Evolutionary conservation across 2,113 vertebrate genomes (phyloP).

Genomic region (Corythaeola cristata): DNA sequence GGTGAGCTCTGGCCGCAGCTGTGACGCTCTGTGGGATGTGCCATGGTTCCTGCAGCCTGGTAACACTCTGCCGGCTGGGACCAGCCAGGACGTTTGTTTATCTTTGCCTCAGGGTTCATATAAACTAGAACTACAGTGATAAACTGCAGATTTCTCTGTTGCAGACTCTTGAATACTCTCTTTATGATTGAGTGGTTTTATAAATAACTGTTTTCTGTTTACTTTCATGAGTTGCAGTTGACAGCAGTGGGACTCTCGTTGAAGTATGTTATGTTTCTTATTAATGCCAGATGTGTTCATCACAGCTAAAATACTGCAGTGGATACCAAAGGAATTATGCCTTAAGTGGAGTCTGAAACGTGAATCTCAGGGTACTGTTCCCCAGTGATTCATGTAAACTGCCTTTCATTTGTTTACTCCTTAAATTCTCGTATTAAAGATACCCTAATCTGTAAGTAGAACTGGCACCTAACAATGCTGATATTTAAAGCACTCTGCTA

Average conservation of each 20-base stretch:
- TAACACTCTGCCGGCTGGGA: neutral
- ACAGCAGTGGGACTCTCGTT: conserved; percentile 15
- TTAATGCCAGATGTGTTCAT: conserved; percentile 20
- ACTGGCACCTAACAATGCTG: neutral
- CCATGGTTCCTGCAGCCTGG: rapidly evolving
- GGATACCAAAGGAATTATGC: neutral
- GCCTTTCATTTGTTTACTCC: neutral
- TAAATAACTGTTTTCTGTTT: conserved; percentile 41
- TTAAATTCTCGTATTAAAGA: neutral
- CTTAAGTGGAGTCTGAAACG: conserved; percentile 22
- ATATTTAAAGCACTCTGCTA: neutral
- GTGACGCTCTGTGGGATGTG: neutral
- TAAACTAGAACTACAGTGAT: neutral
- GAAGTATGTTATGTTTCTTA: conserved; percentile 16
- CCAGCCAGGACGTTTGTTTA: neutral
- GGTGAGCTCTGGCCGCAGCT: neutral
- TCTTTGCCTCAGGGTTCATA: neutral
- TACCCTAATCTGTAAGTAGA: neutral
- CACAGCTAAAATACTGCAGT: neutral
- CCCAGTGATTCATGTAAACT: neutral
- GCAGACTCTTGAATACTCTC: neutral
- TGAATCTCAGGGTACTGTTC: neutral
- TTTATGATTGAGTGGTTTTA: neutral
- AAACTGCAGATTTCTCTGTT: neutral
- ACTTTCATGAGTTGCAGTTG: neutral